Conservation (phyloP, 2,113 vertebrate genomes). For the Psilopsiagon aurifrons region DNA sequence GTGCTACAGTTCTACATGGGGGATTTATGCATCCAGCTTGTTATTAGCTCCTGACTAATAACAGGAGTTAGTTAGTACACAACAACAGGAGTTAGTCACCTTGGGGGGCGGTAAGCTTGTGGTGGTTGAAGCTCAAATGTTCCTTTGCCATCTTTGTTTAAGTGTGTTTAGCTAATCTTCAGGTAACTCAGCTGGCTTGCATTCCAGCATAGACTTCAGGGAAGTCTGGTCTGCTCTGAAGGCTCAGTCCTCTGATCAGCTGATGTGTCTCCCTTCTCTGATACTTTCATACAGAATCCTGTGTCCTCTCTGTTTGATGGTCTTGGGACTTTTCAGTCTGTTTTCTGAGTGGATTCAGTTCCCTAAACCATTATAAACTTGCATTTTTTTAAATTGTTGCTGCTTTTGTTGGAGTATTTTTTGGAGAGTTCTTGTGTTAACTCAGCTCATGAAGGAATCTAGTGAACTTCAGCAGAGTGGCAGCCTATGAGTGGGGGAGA, state of each 20-base stretch:
- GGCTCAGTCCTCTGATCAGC: neutral
- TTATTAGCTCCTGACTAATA: neutral
- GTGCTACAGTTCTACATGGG: neutral
- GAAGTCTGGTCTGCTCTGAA: neutral
- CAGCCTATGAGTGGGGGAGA: neutral
- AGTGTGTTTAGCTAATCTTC: neutral
- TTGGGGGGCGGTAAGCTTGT: neutral
- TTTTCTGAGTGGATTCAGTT: neutral
- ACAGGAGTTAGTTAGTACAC: neutral
- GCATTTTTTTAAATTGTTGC: neutral
- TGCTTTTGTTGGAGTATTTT: neutral
- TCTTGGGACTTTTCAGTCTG: neutral
- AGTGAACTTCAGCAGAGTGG: neutral
- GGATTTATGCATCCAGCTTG: neutral
- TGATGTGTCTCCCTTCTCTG: neutral
- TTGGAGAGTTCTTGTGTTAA: neutral
- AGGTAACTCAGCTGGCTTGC: neutral
- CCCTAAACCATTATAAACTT: neutral
- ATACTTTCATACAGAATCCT: neutral
- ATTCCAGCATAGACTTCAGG: neutral
- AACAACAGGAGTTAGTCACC: neutral
- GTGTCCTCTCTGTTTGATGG: neutral
- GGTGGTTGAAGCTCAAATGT: neutral
- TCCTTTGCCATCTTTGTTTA: neutral
- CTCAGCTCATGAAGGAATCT: neutral